Base-by-base conservation (phyloP, 1,140 invertebrate species). In the Catajapyx aquilonaris region DNA sequence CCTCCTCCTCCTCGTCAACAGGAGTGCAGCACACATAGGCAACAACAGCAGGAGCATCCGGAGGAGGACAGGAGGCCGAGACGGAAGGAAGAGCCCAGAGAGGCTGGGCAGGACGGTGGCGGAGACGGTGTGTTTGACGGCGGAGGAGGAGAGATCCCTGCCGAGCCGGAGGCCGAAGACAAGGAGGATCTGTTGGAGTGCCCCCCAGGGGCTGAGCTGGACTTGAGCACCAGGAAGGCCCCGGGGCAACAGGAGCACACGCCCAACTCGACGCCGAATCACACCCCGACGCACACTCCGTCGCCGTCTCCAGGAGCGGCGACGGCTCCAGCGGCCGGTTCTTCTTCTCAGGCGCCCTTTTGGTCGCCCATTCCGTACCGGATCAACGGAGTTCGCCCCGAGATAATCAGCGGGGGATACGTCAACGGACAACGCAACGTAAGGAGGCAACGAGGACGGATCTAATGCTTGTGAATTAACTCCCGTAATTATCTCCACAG, bases 371-470 rank as follows among this genome's bases (percentile, higher is more conserved):
- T 40, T 19, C 41, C 18, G 61, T 69, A 61, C 20, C 60, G 73
- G 22, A 73, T 76, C 35, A 76, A 76, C 49, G 73, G 74, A 28
- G 73, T 77, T n/a, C 74, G 76, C 44, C 73, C 74, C 20, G 75
- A 77, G 53, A 61, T 78, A n/a, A 77, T 77, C 38, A 73, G 73
- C 10, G 74, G 74, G 9, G 69, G 70, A 39, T 66, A 69, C 55
- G 76, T 44, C 70, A 76, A 37, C 35, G 31, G 42, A 23, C 25
- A 39, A 36, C n/a, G 41, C n/a, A n/a, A n/a, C n/a, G n/a, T n/a
- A n/a, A n/a, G n/a, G n/a, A n/a, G n/a, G n/a, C n/a, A n/a, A n/a
- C n/a, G n/a, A n/a, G n/a, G n/a, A n/a, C n/a, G n/a, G n/a, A n/a
- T n/a, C n/a, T n/a, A n/a, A n/a, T n/a, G n/a, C n/a, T n/a, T n/a